A percentile compares a stretch with the other conserved stretches of the same genome.
Evolutionary conservation across 2,113 vertebrate species (phyloP).

Genomic region (Tor tambroides): DNA sequence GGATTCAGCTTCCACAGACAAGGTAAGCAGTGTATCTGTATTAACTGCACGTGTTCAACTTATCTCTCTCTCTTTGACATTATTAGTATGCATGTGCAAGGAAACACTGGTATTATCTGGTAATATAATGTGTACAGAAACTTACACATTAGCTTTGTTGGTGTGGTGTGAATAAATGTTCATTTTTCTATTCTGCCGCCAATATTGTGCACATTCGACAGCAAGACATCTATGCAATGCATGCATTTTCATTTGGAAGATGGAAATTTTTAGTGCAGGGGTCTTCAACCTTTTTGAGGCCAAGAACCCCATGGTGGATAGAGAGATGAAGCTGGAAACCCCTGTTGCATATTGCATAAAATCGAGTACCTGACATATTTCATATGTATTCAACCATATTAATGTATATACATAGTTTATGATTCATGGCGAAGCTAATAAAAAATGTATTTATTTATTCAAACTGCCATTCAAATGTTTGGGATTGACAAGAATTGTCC

Average conservation of each 20-base stretch:
- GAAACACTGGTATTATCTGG: background rate
- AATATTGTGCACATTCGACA: background rate
- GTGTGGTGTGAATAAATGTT: background rate
- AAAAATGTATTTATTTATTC: background rate
- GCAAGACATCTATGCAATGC: background rate
- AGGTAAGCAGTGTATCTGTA: background rate
- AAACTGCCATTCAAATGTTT: background rate
- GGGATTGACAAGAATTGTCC: background rate
- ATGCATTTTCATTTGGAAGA: background rate
- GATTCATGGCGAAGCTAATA: background rate
- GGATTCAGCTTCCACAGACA: background rate
- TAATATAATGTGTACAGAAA: slow-evolving; percentile 4
- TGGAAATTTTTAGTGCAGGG: background rate
- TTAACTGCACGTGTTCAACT: background rate
- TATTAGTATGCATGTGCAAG: background rate
- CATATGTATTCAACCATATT: background rate
- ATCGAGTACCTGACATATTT: background rate
- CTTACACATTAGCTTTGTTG: background rate
- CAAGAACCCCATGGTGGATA: background rate
- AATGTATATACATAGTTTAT: background rate
- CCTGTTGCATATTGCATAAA: background rate
- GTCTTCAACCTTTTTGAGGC: background rate
- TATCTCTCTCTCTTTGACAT: background rate
- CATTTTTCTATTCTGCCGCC: background rate
- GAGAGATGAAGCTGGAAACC: background rate